phyloP scores from a whole-genome alignment of 2,888 invertebrate genomes.

The Andrena camellia region DNA sequence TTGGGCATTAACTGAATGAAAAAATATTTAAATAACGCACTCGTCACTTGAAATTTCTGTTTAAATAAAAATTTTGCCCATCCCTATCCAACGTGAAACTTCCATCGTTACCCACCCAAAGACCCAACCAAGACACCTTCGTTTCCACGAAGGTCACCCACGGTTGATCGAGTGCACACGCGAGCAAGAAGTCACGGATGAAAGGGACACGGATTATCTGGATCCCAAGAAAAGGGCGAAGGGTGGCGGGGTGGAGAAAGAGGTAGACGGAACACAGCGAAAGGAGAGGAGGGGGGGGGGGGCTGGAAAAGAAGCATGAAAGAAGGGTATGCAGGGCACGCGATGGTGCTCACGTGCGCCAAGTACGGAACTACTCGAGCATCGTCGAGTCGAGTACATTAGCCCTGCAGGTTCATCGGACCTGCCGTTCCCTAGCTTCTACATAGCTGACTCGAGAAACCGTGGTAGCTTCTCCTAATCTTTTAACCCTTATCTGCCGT shows the following conservation, averaged over 20 bases:
- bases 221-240: conserved; percentile 8
- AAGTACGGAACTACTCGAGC: conserved; percentile 76
- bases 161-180: conserved; percentile 75
- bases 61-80: no score
- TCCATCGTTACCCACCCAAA: no score
- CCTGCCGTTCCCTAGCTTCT: conserved; percentile 58
- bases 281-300: background rate
- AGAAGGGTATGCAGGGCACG: conserved; percentile 80
- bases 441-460: conserved; percentile 47
- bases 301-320: conserved; percentile 55
- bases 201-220: background rate
- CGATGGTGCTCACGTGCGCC: conserved; percentile 82
- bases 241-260: background rate
- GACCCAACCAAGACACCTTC: no score
- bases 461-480: conserved; percentile 32
- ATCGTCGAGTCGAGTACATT: conserved; percentile 78
- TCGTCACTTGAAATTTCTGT: no score
- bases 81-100: no score
- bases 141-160: conserved; percentile 61
- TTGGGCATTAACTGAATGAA: no score
- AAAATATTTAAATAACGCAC: no score
- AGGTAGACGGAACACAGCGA: background rate
- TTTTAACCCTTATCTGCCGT: conserved; percentile 39
- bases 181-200: conserved; percentile 41
- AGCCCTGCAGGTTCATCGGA: conserved; percentile 83